Conservation (phyloP, 2,888 invertebrate species). For the Drosophila paramelanica region DNA sequence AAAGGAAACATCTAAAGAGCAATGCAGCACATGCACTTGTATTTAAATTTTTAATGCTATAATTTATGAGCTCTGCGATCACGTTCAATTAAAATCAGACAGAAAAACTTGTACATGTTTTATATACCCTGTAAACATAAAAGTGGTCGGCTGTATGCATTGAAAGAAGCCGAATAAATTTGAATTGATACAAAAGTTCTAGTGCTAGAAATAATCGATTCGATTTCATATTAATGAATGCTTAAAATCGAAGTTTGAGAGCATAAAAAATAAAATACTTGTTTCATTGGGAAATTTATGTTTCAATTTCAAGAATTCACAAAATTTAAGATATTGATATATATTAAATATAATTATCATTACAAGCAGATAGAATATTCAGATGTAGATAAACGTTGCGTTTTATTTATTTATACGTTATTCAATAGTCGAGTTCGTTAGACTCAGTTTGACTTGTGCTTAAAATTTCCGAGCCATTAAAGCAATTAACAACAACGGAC, state of each 20-base stretch:
- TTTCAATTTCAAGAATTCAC: no score
- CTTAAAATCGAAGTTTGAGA: no score
- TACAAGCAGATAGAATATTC: no score
- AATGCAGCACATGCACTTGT: conserved; percentile 48
- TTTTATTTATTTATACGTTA: neutral
- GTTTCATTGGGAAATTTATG: no score
- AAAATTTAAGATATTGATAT: no score
- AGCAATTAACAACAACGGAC: conserved; percentile 80
- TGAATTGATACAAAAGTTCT: neutral
- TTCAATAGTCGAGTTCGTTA: neutral
- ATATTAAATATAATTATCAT: no score
- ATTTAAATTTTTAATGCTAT: conserved; percentile 50
- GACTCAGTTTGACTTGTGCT: neutral
- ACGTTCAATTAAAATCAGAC: conserved; percentile 51
- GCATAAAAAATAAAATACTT: no score
- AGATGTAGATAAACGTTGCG: no score
- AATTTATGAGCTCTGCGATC: conserved; percentile 62
- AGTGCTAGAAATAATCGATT: neutral
- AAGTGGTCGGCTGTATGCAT: no score
- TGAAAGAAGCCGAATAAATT: no score
- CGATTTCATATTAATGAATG: no score
- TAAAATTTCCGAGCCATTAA: conserved; percentile 81
- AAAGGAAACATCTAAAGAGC: conserved; percentile 45
- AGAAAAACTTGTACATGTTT: conserved; percentile 35
- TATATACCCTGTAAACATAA: conserved; percentile 23